phyloP scores from a whole-genome alignment of 2,797 vertebrate species.

The Fistularia commersonii region DNA sequence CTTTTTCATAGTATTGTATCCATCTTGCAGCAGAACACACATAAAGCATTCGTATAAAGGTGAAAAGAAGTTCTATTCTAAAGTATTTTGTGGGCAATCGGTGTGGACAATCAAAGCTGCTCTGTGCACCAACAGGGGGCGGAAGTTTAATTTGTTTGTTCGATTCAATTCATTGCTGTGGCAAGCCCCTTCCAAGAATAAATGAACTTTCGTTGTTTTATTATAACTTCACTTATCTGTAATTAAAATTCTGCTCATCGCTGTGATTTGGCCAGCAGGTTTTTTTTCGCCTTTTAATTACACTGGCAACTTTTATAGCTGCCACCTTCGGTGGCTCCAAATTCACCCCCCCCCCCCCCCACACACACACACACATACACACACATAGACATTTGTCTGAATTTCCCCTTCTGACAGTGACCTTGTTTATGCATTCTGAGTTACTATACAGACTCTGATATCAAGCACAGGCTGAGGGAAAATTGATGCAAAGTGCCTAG shows the following conservation, averaged over 20 bases:
- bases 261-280: conserved; percentile 3
- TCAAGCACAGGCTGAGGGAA: no score
- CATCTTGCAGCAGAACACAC: no score
- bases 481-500: no score
- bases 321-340: conserved; percentile 8
- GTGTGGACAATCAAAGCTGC: no score
- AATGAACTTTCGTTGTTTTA: conserved; percentile 13
- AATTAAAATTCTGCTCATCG: conserved; percentile 20
- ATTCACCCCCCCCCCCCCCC: background rate
- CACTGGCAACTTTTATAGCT: conserved; percentile 2
- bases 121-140: no score
- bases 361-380: no score
- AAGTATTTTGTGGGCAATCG: no score
- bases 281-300: conserved; percentile 11
- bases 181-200: conserved; percentile 5
- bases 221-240: conserved; percentile 16
- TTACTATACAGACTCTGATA: background rate
- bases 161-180: background rate
- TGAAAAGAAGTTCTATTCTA: no score
- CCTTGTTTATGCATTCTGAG: conserved; percentile 20
- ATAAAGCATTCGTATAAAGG: no score
- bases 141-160: no score
- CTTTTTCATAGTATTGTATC: no score
- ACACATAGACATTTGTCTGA: conserved; percentile 4
- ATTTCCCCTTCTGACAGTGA: conserved; percentile 8